Evolutionary conservation across 2,888 invertebrate species (phyloP).

Genomic region (Amphipyra berbera): DNA sequence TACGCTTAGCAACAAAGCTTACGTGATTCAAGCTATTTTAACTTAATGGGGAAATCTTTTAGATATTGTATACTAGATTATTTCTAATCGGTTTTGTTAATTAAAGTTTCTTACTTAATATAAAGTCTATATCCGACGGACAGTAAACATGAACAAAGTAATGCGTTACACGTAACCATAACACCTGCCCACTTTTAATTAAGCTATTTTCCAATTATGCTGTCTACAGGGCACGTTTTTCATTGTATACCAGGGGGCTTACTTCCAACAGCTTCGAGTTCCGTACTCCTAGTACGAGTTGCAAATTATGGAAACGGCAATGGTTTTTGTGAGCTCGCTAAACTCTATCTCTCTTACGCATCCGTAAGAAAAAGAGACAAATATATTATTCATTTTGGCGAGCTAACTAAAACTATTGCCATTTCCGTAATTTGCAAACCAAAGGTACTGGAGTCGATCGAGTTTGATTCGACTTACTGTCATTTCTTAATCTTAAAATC

Average conservation of each 20-base stretch:
- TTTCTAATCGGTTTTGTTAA: slow-evolving; percentile 4
- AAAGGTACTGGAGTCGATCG: too few species aligned
- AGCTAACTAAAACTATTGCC: too few species aligned
- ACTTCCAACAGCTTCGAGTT: too few species aligned
- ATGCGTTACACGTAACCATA: slow-evolving; percentile 8
- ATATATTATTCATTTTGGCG: too few species aligned
- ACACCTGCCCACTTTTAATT: slow-evolving; percentile 10
- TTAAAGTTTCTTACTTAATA: background rate
- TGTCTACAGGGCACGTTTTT: background rate
- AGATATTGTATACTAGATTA: background rate
- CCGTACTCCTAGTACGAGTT: too few species aligned
- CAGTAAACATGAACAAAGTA: slow-evolving; percentile 5
- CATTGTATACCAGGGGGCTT: background rate
- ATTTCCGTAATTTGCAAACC: too few species aligned
- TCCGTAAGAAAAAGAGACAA: too few species aligned
- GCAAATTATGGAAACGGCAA: too few species aligned
- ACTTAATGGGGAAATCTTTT: slow-evolving; percentile 8
- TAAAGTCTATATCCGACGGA: background rate
- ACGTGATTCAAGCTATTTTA: slow-evolving; percentile 27
- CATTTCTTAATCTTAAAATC: too few species aligned
- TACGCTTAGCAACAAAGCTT: slow-evolving; percentile 31
- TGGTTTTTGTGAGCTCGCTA: too few species aligned
- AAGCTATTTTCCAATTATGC: slow-evolving; percentile 9
- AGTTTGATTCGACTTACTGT: too few species aligned
- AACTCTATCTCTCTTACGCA: too few species aligned